These are phyloP conservation scores for Criorhina ranunculi DNA, from an alignment of 2,888 invertebrate species.

Conservation along the genomic window DNA sequence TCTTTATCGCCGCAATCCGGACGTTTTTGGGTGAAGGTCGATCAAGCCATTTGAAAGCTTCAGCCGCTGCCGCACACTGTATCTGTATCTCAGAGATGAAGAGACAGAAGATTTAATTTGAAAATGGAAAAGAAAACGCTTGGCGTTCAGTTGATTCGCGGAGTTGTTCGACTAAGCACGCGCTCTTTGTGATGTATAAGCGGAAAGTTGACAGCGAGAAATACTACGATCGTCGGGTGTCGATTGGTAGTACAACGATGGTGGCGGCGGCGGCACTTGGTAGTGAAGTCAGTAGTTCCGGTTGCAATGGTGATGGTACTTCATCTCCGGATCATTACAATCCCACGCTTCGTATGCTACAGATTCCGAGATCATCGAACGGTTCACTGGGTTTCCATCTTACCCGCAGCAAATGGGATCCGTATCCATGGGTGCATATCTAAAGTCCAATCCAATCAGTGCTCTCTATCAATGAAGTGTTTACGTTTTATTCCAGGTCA, in stretches of 20 bases:
- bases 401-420: constrained; percentile 91
- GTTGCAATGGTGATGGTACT: constrained; percentile 32
- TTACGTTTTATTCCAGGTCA: constrained; percentile 84
- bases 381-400: constrained; percentile 90
- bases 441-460: constrained; percentile 1
- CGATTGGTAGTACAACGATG: constrained; percentile 43
- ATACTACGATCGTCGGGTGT: constrained; percentile 59
- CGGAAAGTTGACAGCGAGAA: constrained; percentile 54
- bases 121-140: constrained; percentile 37
- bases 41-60: constrained; percentile 43
- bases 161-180: constrained; percentile 39
- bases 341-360: constrained; percentile 84
- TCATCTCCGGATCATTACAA: constrained; percentile 79
- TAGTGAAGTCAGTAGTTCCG: constrained; percentile 22
- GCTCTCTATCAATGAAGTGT: constrained; percentile 35
- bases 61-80: no score
- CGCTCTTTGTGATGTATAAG: constrained; percentile 57
- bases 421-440: constrained; percentile 90
- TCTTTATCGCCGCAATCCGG: neutral
- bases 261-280: constrained; percentile 6
- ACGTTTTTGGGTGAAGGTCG: constrained; percentile 64
- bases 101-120: constrained; percentile 16
- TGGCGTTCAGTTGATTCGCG: constrained; percentile 47
- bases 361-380: constrained; percentile 86
- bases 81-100: constrained; percentile 23